A percentile compares a stretch with the other conserved stretches of the same genome.
Evolutionary conservation across 2,888 invertebrate species (phyloP).

Genomic region (Campoplex capitator): DNA sequence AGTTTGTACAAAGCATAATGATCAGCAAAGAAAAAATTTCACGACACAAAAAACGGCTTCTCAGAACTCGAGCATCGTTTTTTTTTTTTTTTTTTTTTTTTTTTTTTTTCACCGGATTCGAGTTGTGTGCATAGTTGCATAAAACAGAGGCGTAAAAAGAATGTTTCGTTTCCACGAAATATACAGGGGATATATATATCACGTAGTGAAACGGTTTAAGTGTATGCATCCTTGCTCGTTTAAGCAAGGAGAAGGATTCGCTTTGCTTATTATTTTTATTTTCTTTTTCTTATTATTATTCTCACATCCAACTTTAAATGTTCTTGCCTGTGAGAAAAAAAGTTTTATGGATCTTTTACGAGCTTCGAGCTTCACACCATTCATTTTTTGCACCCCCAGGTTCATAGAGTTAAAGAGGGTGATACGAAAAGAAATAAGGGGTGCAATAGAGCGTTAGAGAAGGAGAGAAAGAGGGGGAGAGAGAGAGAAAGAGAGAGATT

Average conservation of each 20-base stretch:
- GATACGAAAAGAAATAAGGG: slow-evolving; percentile 12
- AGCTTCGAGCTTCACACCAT: slow-evolving; percentile 11
- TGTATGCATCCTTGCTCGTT: neutral
- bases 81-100: slow-evolving; percentile 10
- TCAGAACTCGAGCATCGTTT: neutral
- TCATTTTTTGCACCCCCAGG: slow-evolving; percentile 28
- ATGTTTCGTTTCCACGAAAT: slow-evolving; percentile 9
- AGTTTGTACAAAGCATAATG: neutral
- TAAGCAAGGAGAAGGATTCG: neutral
- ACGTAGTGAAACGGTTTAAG: neutral
- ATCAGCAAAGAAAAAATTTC: neutral
- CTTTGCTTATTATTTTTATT: slow-evolving; percentile 1
- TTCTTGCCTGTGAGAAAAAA: slow-evolving; percentile 36
- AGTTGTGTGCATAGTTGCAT: neutral
- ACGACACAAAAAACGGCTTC: neutral
- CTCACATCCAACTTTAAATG: slow-evolving; percentile 22
- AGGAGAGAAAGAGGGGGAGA: neutral
- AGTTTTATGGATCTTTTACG: slow-evolving; percentile 52
- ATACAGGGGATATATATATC: neutral
- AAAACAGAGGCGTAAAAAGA: slow-evolving; percentile 12
- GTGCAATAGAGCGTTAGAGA: neutral
- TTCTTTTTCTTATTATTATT: slow-evolving; percentile 26
- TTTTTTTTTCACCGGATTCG: slow-evolving; percentile 1
- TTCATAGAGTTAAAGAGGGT: slow-evolving; percentile 36
- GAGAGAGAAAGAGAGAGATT: slow-evolving; percentile 1